Evolutionary conservation across 2,888 invertebrate genomes (phyloP).

Genomic region (Anthophora plumipes): DNA sequence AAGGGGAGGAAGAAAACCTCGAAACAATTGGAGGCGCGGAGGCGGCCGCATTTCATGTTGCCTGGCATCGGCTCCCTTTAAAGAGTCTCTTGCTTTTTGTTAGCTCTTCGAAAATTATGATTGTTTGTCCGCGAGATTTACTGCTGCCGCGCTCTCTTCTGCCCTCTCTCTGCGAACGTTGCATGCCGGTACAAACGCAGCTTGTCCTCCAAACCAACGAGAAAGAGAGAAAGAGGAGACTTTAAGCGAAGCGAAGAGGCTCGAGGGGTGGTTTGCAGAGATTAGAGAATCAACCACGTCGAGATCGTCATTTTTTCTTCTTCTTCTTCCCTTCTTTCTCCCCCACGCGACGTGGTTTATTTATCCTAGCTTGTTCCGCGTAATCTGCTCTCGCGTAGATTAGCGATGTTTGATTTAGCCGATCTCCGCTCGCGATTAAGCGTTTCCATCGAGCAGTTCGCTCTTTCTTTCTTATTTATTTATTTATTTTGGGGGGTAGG

Average conservation of each 20-base stretch:
- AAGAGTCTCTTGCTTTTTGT: slow-evolving; percentile 80
- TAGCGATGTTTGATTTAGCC: slow-evolving; percentile 63
- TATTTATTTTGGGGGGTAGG: too few relatives aligned
- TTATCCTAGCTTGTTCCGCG: slow-evolving; percentile 35
- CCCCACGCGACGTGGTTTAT: slow-evolving; percentile 7
- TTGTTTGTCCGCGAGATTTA: slow-evolving; percentile 84
- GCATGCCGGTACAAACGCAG: slow-evolving; percentile 38
- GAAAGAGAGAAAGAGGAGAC: too few relatives aligned
- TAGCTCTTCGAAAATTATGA: slow-evolving; percentile 83
- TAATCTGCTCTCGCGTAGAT: slow-evolving; percentile 61
- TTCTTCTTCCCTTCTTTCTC: background rate
- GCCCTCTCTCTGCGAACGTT: slow-evolving; percentile 55
- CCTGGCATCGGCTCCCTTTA: slow-evolving; percentile 82
- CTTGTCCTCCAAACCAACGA: slow-evolving; percentile 61
- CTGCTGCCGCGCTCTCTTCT: slow-evolving; percentile 67
- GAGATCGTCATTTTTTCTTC: slow-evolving; percentile 53
- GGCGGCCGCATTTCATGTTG: slow-evolving; percentile 82
- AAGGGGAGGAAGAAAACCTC: slow-evolving; percentile 75
- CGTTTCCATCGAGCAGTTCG: slow-evolving; percentile 18
- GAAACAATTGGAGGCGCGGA: slow-evolving; percentile 83
- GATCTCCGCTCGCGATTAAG: slow-evolving; percentile 45
- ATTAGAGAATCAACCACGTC: slow-evolving; percentile 80
- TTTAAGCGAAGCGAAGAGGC: too few relatives aligned
- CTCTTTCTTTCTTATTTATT: too few relatives aligned
- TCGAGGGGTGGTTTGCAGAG: slow-evolving; percentile 74